phyloP scores from a whole-genome alignment of 2,888 invertebrate species.

The Phasia obesa region DNA sequence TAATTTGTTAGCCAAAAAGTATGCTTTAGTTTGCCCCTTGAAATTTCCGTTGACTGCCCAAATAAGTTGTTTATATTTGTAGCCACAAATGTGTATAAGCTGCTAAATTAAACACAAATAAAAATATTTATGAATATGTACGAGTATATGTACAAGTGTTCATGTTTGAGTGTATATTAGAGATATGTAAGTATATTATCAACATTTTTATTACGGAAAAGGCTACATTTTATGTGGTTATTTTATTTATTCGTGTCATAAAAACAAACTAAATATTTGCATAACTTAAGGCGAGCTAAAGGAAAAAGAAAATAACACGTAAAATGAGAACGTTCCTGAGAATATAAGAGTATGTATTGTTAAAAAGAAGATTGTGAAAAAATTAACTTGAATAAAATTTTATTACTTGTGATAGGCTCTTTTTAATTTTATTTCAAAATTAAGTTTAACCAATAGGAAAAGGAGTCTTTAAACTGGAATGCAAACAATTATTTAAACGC shows the following conservation, averaged over 20 bases:
- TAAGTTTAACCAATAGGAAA: too few relatives aligned
- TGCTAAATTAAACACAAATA: not conserved
- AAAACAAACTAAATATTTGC: constrained; percentile 60
- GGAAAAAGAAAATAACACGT: not conserved
- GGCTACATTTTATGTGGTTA: constrained; percentile 62
- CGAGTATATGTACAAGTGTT: too few relatives aligned
- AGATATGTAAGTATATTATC: constrained; percentile 24
- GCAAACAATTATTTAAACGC: not conserved
- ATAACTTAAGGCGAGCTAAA: constrained; percentile 61
- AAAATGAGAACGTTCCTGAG: constrained; percentile 5
- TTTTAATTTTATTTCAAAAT: not conserved
- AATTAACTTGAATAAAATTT: not conserved
- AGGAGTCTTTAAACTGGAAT: too few relatives aligned
- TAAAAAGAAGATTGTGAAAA: not conserved
- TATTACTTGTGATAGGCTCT: not conserved
- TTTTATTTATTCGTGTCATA: constrained; percentile 66
- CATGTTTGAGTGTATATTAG: constrained; percentile 9
- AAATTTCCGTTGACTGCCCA: too few relatives aligned
- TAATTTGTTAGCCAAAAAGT: too few relatives aligned
- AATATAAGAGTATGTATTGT: constrained; percentile 41
- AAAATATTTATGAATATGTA: not conserved
- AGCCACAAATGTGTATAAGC: too few relatives aligned
- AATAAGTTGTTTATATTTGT: too few relatives aligned
- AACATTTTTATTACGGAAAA: constrained; percentile 31
- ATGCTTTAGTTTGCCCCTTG: too few relatives aligned